Base-by-base conservation (phyloP, 2,888 invertebrate species). In the Nasonia oneida region DNA sequence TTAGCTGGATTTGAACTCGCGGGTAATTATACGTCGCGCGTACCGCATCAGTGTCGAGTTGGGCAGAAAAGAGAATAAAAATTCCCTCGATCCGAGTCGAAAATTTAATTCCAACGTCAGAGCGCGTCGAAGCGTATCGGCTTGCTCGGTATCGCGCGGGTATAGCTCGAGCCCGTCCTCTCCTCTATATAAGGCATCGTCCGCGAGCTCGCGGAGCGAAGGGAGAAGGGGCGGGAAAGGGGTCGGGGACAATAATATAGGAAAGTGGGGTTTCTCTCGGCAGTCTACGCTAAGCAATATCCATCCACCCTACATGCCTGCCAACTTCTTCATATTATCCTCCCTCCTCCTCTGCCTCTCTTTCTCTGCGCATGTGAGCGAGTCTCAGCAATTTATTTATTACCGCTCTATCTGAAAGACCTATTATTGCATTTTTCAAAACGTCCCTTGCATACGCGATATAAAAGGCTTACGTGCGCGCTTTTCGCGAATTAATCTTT, bases 371-470 rank as follows among this genome's bases (percentile, higher is more conserved):
- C 29, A 89, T 90, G 91, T 91, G 75, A 57, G 84, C 84, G 85
- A 61, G 81, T 90, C 92, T 92, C 91, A 93, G 92, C 92, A 93
- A 93, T 93, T 93, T 93, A 93, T 93, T 93, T 93, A 93, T 93
- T 93, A 93, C 92, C 91, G 90, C 90, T 90, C 89, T 90, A 5
- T 29, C 29, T 29, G 88, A 89, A 90, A 91, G 89, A 90, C 90
- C 92, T 91, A 91, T 92, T 93, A 93, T 92, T 93, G 91, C 92
- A 92, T 93, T 92, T 92, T 92, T 92, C 90, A 91, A 92, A 92
- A 93, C 87, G 76, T 64, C 70, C 39, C 83, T 23, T 61, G 39
- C 76, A 39, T 75, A 53, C 23, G 23, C 33, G 23, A 86, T 84
- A 84, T 76, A 71, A 84, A 84, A 87, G 81, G 80, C 87, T 82